Evolutionary conservation across 1,140 invertebrate species (phyloP).

Genomic region (Druon quercuslanigerum): DNA sequence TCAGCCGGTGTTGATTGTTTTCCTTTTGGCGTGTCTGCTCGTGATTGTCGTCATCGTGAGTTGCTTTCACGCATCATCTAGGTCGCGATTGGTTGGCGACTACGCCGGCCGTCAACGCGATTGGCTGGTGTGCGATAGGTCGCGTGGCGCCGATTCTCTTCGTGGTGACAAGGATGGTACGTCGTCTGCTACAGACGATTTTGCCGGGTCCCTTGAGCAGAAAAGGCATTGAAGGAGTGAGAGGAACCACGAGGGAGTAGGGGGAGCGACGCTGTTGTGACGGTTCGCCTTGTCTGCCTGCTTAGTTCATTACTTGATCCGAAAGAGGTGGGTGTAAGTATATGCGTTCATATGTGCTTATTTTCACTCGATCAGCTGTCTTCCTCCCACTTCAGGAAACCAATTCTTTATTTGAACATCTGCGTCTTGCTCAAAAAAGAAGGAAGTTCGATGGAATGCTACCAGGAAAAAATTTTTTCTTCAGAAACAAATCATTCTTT

Average conservation of each 20-base stretch:
- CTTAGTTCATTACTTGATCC: neutral
- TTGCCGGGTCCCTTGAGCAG: neutral
- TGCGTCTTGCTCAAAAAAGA: neutral
- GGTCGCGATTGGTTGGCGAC: neutral
- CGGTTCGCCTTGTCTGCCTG: neutral
- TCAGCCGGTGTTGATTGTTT: conserved; percentile 16
- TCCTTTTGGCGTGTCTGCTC: neutral
- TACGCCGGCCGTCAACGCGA: neutral
- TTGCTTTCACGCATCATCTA: neutral
- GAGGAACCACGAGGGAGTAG: neutral
- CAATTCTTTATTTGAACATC: neutral
- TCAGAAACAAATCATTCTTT: no score
- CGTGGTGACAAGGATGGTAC: neutral
- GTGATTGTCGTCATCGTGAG: conserved; percentile 10
- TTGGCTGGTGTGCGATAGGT: conserved; percentile 17
- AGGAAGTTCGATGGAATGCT: neutral
- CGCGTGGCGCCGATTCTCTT: neutral
- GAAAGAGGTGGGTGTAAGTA: conserved; percentile 17
- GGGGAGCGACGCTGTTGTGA: conserved; percentile 2
- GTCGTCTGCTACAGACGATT: conserved; percentile 2
- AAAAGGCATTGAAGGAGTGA: conserved; percentile 3
- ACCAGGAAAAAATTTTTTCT: no score
- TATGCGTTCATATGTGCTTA: neutral
- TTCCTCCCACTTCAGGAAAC: neutral
- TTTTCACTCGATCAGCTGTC: neutral